Conservation (phyloP, 2,113 vertebrate genomes). For the Zosterops lateralis region DNA sequence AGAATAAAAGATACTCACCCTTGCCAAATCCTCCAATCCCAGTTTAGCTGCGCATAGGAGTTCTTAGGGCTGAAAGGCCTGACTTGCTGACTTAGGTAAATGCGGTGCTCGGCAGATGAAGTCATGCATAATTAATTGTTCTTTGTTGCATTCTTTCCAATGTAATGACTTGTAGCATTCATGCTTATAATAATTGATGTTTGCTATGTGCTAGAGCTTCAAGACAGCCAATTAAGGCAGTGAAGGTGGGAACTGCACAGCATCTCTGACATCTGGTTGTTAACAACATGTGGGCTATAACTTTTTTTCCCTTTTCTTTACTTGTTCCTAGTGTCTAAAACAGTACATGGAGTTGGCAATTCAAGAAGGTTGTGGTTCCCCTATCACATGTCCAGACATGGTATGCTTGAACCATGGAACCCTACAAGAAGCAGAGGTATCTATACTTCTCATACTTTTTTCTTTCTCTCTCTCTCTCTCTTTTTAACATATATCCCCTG, state of each 20-base stretch:
- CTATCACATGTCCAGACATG: constrained; percentile 92
- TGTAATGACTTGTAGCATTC: constrained; percentile 47
- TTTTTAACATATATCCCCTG: background rate
- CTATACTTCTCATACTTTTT: background rate
- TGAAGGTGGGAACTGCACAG: background rate
- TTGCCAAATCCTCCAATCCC: background rate
- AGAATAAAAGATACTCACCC: background rate
- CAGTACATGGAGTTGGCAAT: constrained; percentile 89
- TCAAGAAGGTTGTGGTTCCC: constrained; percentile 87
- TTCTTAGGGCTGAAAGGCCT: constrained; percentile 20
- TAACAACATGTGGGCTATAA: constrained; percentile 18
- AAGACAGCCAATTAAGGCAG: constrained; percentile 58
- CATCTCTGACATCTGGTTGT: background rate
- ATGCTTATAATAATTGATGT: constrained; percentile 26
- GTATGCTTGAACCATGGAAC: constrained; percentile 81
- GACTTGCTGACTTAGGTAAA: constrained; percentile 54
- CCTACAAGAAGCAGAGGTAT: constrained; percentile 91
- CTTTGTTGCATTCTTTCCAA: constrained; percentile 63
- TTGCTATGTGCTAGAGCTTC: constrained; percentile 26
- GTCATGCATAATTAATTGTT: constrained; percentile 49
- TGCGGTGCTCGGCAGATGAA: constrained; percentile 4
- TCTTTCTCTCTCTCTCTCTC: background rate
- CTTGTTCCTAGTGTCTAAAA: constrained; percentile 84
- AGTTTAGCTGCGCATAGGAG: background rate
- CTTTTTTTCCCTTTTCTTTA: background rate